These are phyloP conservation scores for Agonum fuliginosum DNA, from an alignment of 2,888 invertebrate genomes.

Conservation along the genomic window DNA sequence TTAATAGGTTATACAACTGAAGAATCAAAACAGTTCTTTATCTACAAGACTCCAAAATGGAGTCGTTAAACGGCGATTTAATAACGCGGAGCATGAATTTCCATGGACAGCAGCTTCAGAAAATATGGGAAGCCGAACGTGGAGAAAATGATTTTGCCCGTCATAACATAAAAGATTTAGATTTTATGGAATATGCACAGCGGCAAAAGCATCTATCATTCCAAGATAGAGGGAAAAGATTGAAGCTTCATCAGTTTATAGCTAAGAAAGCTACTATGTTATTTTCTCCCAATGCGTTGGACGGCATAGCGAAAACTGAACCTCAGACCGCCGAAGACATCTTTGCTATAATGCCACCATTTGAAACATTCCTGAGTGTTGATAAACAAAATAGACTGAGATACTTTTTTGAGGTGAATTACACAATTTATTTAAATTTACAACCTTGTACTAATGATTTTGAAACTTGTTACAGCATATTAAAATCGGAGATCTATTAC, in stretches of 20 bases:
- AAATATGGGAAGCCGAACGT: slow-evolving; percentile 90
- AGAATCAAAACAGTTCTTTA: slow-evolving; percentile 30
- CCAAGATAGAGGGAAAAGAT: slow-evolving; percentile 87
- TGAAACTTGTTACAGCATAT: slow-evolving; percentile 75
- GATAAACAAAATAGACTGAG: slow-evolving; percentile 85
- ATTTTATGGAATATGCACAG: slow-evolving; percentile 85
- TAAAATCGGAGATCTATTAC: slow-evolving; percentile 86
- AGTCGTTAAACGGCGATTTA: slow-evolving; percentile 75
- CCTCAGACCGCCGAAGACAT: slow-evolving; percentile 78
- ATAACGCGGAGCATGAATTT: slow-evolving; percentile 86
- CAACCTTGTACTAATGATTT: slow-evolving; percentile 17
- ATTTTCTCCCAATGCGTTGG: slow-evolving; percentile 77
- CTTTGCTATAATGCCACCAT: slow-evolving; percentile 89
- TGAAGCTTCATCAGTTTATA: slow-evolving; percentile 91
- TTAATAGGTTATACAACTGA: slow-evolving; percentile 42
- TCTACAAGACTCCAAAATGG: slow-evolving; percentile 69
- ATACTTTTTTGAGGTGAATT: slow-evolving; percentile 86
- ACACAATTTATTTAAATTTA: not conserved
- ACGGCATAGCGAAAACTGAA: slow-evolving; percentile 74
- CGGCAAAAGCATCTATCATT: slow-evolving; percentile 88
- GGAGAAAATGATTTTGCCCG: slow-evolving; percentile 84
- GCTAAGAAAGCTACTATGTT: slow-evolving; percentile 88
- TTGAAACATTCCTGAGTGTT: slow-evolving; percentile 88
- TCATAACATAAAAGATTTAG: slow-evolving; percentile 77
- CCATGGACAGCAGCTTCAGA: slow-evolving; percentile 91